Percentiles rank a stretch among this genome's conserved stretches.
Conservation (phyloP, 2,888 invertebrate species). For the Eilema caniola region DNA sequence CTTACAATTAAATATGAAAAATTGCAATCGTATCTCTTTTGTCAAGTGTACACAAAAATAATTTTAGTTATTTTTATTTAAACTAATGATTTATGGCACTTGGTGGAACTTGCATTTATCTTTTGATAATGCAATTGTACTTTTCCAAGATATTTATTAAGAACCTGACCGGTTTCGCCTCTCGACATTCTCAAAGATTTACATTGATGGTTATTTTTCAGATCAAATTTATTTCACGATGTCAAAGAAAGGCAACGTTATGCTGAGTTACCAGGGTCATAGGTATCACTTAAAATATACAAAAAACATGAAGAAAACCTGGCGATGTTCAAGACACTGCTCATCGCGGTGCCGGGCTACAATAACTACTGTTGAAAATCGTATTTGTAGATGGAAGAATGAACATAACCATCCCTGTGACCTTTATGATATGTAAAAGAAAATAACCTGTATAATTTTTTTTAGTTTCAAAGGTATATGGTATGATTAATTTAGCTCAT, state of each 20-base stretch:
- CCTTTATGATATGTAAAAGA: neutral
- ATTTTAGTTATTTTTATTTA: too few species aligned
- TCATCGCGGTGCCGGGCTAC: slow-evolving; percentile 39
- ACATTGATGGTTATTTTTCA: slow-evolving; percentile 17
- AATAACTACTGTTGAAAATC: slow-evolving; percentile 37
- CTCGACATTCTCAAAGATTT: too few species aligned
- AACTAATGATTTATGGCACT: too few species aligned
- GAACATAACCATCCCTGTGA: slow-evolving; percentile 37
- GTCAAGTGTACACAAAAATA: too few species aligned
- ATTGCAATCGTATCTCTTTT: too few species aligned
- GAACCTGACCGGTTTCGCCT: too few species aligned
- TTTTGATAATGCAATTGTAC: too few species aligned
- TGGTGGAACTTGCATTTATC: too few species aligned
- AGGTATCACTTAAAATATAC: slow-evolving; percentile 42
- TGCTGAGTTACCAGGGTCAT: slow-evolving; percentile 41
- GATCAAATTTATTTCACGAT: slow-evolving; percentile 24
- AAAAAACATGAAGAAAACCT: slow-evolving; percentile 39
- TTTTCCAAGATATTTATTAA: too few species aligned
- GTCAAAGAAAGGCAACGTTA: slow-evolving; percentile 42
- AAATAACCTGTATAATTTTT: too few species aligned
- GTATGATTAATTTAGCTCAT: neutral
- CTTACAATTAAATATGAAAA: too few species aligned
- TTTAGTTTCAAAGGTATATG: neutral
- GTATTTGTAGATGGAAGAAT: slow-evolving; percentile 28
- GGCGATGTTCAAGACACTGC: slow-evolving; percentile 50